Percentiles rank a stretch among this genome's conserved stretches.
Evolutionary conservation across 2,797 vertebrate species (phyloP).

Genomic region (Chaunax sp.): DNA sequence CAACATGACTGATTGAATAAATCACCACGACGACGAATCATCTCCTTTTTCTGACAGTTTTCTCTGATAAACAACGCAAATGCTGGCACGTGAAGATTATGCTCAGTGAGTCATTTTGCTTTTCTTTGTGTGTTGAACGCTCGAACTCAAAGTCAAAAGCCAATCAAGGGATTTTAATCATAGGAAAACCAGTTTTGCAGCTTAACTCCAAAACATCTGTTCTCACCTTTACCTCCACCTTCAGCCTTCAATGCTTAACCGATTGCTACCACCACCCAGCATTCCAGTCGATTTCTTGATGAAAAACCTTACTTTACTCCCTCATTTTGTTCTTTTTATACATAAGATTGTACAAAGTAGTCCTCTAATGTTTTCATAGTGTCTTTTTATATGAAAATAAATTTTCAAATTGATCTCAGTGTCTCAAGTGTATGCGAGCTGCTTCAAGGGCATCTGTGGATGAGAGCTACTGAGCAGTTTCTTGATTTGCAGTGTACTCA

Average conservation of each 20-base stretch:
- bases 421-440: slow-evolving; percentile 50
- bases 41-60: no score
- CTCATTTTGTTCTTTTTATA: slow-evolving; percentile 82
- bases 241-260: slow-evolving; percentile 62
- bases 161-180: slow-evolving; percentile 18
- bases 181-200: slow-evolving; percentile 25
- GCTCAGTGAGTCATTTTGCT: slow-evolving; percentile 21
- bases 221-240: slow-evolving; percentile 41
- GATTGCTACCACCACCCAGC: slow-evolving; percentile 54
- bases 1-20: not conserved
- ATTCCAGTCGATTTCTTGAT: slow-evolving; percentile 67
- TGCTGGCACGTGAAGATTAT: not conserved
- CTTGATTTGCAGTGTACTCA: slow-evolving; percentile 54
- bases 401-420: slow-evolving; percentile 81
- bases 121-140: slow-evolving; percentile 43
- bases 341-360: slow-evolving; percentile 86
- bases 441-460: slow-evolving; percentile 55
- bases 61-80: slow-evolving; percentile 16
- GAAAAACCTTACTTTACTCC: slow-evolving; percentile 56
- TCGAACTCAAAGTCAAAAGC: slow-evolving; percentile 9
- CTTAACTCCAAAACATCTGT: slow-evolving; percentile 11
- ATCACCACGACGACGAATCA: not conserved
- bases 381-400: slow-evolving; percentile 89
- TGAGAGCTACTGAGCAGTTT: slow-evolving; percentile 12
- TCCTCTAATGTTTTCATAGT: slow-evolving; percentile 89